Percentiles rank a stretch among this genome's conserved stretches.
Conservation (phyloP, 2,888 invertebrate species). For the Trichacis sp. region DNA sequence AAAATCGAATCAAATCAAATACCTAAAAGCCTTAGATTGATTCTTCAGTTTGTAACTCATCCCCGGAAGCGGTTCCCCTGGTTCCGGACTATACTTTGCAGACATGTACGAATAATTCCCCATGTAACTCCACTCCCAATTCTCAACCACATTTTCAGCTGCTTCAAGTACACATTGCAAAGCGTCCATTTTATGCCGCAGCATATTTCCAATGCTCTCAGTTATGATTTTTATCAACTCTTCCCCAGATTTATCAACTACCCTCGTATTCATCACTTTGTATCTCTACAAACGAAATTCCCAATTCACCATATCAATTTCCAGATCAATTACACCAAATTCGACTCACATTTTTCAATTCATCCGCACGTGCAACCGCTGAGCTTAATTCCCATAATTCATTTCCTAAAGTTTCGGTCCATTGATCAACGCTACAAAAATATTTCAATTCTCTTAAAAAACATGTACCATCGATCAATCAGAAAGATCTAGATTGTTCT, state of each 20-base stretch:
- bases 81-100: slow-evolving; percentile 80
- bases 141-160: slow-evolving; percentile 79
- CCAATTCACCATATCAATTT: too few species aligned
- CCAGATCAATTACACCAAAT: too few species aligned
- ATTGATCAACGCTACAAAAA: slow-evolving; percentile 80
- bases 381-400: slow-evolving; percentile 84
- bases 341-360: slow-evolving; percentile 80
- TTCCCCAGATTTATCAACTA: slow-evolving; percentile 83
- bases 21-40: slow-evolving; percentile 8
- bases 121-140: slow-evolving; percentile 65
- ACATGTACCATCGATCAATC: too few species aligned
- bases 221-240: slow-evolving; percentile 84
- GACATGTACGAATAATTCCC: slow-evolving; percentile 77
- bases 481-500: background rate
- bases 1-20: too few species aligned
- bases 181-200: slow-evolving; percentile 90
- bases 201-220: slow-evolving; percentile 85
- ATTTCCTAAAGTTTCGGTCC: slow-evolving; percentile 84
- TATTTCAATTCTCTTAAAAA: too few species aligned
- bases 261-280: slow-evolving; percentile 81
- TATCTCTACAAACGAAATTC: slow-evolving; percentile 77
- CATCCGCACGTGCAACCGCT: slow-evolving; percentile 81
- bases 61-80: slow-evolving; percentile 48
- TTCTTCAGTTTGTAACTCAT: slow-evolving; percentile 14
- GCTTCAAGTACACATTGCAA: slow-evolving; percentile 84